phyloP scores from a whole-genome alignment of 2,888 invertebrate genomes.

The Electrophaes corylata region DNA sequence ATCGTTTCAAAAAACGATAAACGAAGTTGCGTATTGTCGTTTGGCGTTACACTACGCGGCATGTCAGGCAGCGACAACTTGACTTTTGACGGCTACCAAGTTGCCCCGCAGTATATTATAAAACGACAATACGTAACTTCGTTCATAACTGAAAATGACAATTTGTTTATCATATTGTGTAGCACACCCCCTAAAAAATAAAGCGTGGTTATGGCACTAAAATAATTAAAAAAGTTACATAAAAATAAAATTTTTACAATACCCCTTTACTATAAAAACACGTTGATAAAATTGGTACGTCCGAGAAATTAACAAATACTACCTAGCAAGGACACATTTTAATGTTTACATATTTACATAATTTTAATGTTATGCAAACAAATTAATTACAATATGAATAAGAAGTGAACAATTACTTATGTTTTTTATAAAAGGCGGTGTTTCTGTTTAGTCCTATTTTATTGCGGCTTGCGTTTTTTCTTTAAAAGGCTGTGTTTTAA shows the following conservation, averaged over 20 bases:
- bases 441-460: constrained; percentile 21
- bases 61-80: no score
- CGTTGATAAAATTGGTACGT: background rate
- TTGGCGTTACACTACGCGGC: no score
- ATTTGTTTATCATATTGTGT: no score
- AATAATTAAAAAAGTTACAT: background rate
- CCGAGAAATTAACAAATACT: constrained; percentile 19
- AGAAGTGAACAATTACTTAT: constrained; percentile 34
- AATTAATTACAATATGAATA: constrained; percentile 45
- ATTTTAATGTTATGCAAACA: constrained; percentile 63
- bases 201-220: background rate
- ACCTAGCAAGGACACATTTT: constrained; percentile 19
- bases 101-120: no score
- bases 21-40: no score
- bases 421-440: constrained; percentile 38
- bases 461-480: constrained; percentile 25
- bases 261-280: background rate
- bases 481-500: constrained; percentile 16
- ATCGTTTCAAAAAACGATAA: no score
- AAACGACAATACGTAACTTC: no score
- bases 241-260: background rate
- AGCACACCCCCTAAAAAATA: no score
- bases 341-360: constrained; percentile 40
- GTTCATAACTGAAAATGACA: no score
- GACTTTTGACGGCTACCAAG: no score